These are phyloP conservation scores for Elanoides forficatus DNA, from an alignment of 2,113 vertebrate species.

Conservation along the genomic window DNA sequence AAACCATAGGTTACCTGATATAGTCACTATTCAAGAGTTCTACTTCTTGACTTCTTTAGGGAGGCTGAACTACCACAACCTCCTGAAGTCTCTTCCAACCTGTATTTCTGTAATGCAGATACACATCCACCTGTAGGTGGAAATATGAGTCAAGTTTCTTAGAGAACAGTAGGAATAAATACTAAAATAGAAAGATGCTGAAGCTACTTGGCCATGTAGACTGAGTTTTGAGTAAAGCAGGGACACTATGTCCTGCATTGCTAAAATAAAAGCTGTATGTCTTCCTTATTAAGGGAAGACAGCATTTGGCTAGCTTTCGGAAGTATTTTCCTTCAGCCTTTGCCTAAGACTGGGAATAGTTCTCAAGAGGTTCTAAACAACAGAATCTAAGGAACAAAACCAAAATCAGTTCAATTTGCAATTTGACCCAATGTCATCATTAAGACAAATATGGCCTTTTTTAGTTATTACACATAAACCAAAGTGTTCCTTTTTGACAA, in stretches of 20 bases:
- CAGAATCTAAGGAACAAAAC: not conserved
- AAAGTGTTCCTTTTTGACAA: not conserved
- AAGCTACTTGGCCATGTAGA: not conserved
- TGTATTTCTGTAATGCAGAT: not conserved
- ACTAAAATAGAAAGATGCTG: not conserved
- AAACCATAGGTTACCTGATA: not conserved
- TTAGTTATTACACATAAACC: not conserved
- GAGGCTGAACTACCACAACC: not conserved
- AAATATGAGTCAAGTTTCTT: not conserved
- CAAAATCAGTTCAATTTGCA: not conserved
- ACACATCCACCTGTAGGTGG: not conserved
- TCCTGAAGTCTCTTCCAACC: not conserved
- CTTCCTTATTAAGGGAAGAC: not conserved
- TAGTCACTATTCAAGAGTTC: not conserved
- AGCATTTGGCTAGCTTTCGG: not conserved
- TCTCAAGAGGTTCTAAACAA: not conserved
- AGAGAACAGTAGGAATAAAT: not conserved
- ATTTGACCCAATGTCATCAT: not conserved
- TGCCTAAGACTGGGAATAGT: not conserved
- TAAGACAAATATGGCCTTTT: not conserved
- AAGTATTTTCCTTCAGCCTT: not conserved
- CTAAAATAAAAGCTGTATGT: not conserved
- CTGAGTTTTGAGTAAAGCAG: not conserved
- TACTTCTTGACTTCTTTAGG: not conserved
- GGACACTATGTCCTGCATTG: not conserved